These are phyloP conservation scores for Oceanites oceanicus DNA, from an alignment of 2,113 vertebrate species.

Conservation along the genomic window DNA sequence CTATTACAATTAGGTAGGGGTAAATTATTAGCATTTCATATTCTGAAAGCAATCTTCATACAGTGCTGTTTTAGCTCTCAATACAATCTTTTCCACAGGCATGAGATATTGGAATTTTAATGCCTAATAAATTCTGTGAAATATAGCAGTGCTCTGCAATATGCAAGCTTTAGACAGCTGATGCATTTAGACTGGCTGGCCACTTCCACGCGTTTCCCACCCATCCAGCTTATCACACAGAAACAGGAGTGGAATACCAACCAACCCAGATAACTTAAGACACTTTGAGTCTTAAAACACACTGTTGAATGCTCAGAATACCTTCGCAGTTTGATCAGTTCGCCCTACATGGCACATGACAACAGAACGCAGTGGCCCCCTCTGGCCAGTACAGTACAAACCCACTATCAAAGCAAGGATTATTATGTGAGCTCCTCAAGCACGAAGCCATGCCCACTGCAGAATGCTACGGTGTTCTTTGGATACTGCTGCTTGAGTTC, in stretches of 20 bases:
- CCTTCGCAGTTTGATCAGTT: neutral
- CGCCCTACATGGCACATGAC: neutral
- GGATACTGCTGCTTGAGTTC: neutral
- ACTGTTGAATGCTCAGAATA: neutral
- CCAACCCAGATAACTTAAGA: neutral
- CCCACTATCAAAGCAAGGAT: neutral
- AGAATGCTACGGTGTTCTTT: neutral
- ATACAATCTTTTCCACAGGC: neutral
- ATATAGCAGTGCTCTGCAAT: neutral
- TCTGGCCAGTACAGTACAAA: neutral
- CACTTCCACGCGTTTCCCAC: neutral
- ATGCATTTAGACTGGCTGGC: neutral
- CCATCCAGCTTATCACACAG: neutral
- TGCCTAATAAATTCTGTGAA: slow-evolving; percentile 5
- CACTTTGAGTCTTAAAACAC: neutral
- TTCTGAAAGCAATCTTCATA: neutral
- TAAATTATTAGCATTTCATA: slow-evolving; percentile 4
- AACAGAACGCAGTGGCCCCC: neutral
- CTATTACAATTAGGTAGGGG: neutral
- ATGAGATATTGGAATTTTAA: neutral
- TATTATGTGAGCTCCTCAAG: neutral
- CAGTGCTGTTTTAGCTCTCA: neutral
- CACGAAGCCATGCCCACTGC: neutral
- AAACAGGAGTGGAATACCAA: neutral
- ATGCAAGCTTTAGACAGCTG: neutral